A percentile compares a stretch with the other conserved stretches of the same genome.
These are phyloP conservation scores for Dynastes grantii DNA, from an alignment of 2,888 invertebrate species.

Conservation along the genomic window DNA sequence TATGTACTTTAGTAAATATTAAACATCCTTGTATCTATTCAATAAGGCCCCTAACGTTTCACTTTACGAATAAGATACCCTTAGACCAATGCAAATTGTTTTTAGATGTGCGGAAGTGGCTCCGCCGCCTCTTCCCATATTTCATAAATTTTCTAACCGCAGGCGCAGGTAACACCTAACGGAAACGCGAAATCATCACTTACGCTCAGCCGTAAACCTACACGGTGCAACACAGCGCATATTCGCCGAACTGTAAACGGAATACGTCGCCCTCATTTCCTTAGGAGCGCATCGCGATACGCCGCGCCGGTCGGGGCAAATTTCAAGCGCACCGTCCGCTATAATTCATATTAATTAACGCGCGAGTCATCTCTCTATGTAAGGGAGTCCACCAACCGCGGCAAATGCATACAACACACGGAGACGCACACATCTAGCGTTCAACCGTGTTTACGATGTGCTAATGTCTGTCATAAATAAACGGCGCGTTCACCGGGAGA, in stretches of 20 bases:
- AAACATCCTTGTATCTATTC: no score
- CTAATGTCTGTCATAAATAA: slow-evolving; percentile 60
- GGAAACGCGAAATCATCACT: slow-evolving; percentile 20
- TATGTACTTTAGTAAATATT: no score
- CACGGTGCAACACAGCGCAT: background rate
- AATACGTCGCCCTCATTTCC: slow-evolving; percentile 9
- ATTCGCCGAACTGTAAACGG: slow-evolving; percentile 24
- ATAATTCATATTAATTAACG: slow-evolving; percentile 47
- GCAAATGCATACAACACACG: slow-evolving; percentile 16
- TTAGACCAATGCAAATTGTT: no score
- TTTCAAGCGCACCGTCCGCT: slow-evolving; percentile 21
- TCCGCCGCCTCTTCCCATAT: background rate
- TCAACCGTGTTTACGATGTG: slow-evolving; percentile 53
- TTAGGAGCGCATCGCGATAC: slow-evolving; percentile 6
- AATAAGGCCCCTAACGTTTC: no score
- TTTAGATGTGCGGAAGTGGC: no score
- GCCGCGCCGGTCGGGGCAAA: slow-evolving; percentile 2
- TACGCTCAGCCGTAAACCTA: slow-evolving; percentile 1
- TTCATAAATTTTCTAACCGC: slow-evolving; percentile 2
- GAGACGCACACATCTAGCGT: slow-evolving; percentile 27
- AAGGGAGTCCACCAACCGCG: slow-evolving; percentile 16
- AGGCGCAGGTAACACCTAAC: background rate
- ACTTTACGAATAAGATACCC: no score
- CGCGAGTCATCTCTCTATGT: background rate
- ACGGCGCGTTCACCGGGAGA: slow-evolving; percentile 54